phyloP scores from a whole-genome alignment of 2,113 vertebrate species.

The Xyliphius kryptos region DNA sequence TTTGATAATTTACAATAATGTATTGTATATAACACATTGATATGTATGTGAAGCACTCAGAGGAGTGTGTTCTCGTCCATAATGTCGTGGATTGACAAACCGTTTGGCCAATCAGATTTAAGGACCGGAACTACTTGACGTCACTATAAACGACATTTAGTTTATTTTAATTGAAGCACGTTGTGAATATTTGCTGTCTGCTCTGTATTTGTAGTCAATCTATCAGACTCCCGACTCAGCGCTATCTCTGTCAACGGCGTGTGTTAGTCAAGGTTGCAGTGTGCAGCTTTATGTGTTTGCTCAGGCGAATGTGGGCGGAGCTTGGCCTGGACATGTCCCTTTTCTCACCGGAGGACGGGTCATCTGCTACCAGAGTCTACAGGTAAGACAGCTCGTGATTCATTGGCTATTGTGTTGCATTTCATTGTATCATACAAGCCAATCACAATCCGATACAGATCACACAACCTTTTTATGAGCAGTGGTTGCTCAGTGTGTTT shows the following conservation, averaged over 20 bases:
- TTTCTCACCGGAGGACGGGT: constrained; percentile 64
- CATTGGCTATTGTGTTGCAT: too few relatives aligned
- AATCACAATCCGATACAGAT: too few relatives aligned
- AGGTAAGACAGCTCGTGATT: constrained; percentile 50
- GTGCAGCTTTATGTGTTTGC: constrained; percentile 66
- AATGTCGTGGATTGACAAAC: too few relatives aligned
- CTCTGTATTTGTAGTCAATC: constrained; percentile 54
- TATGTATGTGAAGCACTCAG: too few relatives aligned
- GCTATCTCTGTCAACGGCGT: constrained; percentile 58
- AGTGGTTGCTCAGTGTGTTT: too few relatives aligned
- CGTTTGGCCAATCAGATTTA: too few relatives aligned
- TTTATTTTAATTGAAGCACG: background rate
- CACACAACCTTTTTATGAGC: too few relatives aligned
- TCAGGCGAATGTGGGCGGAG: constrained; percentile 61
- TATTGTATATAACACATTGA: too few relatives aligned
- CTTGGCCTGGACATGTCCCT: constrained; percentile 64
- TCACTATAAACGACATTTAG: background rate
- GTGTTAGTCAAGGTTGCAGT: constrained; percentile 63
- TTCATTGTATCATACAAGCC: too few relatives aligned
- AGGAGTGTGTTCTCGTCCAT: too few relatives aligned
- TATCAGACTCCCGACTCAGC: constrained; percentile 62
- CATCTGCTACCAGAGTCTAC: constrained; percentile 58
- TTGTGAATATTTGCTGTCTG: background rate
- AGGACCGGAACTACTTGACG: too few relatives aligned
- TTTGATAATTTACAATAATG: too few relatives aligned